Evolutionary conservation across 2,113 vertebrate species (phyloP), one percentile per base, ranked within the genome.

Genomic region (Corydoras maculifer): DNA sequence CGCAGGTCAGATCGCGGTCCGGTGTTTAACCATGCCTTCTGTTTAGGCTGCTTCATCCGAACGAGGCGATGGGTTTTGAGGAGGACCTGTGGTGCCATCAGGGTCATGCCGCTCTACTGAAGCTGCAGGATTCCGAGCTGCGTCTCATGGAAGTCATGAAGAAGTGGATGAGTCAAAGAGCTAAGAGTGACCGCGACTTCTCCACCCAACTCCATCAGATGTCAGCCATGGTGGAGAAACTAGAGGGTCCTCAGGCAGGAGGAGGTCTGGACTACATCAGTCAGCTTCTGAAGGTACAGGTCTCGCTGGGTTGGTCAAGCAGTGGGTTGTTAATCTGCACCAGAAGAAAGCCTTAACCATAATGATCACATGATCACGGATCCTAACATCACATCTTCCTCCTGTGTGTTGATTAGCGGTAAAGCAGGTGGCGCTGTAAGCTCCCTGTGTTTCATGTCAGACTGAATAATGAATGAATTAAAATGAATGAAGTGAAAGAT

Each of bases 141-240:
- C 93, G 92, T 12, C 86, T 97, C 18, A 91, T 99, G 90, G 97
- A 98, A 82, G 86, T 91, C 65, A 94, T 98, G 92, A 94, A 91
- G 82, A 98, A 94, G 81, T 98, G 95, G 94, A 96, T 99, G 91
- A 87, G 83, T 0, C 95, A 97, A 86, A 86, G 97, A 0, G 91
- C 92, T 2, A 97, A 94, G 88, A 95, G 94, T 0, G 94, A 98
- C 84, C 82, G 92, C 9, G 94, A 99, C 58, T 99, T 98, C 0
- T 93, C 93, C 0, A 83, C 86, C 1, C 88, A 96, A 83, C 88
- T 99, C 70, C 97, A 95, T 68, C 90, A 94, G 79, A 96, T 98
- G 94, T 84, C 88, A 30, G 78, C 80, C 18, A 77, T 90, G 61
- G 88, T 88, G 51, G 91, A 92, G 70, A 94, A 91, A 77, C 82